Base-by-base conservation (phyloP, 2,113 vertebrate genomes). In the Actenoides lindsayi region DNA sequence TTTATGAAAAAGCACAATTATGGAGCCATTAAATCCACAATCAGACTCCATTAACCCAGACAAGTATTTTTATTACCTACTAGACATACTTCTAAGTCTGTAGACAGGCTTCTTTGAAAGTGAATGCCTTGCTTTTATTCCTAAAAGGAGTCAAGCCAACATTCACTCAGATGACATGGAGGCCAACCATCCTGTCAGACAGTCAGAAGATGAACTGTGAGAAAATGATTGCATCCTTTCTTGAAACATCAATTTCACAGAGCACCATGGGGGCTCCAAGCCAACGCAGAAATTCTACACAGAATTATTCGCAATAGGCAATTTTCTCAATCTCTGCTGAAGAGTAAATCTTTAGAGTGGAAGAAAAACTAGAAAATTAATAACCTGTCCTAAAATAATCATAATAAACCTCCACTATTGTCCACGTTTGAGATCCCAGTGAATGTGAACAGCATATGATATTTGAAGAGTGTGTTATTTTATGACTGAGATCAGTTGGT, bases 211-310 rank as follows among this genome's bases (percentile, higher is more conserved):
- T 50, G 23, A 16, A 54, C 50, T n/a, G 18, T 64, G 41, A 69
- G 65, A 73, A 92, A 57, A 75, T 3, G 6, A n/a, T 25, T 51
- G 28, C 64, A 41, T 54, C 35, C 31, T 77, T 85, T 62, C 48
- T 42, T 69, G 54, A 87, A 57, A 35, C 13, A 28, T 63, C 41
- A 86, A 0, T 63, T 68, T 21, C 19, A 57, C 33, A 0, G 1
- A 78, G 48, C 2, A 0, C 7, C 0, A 2, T 54, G 41, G 14
- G 12, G 25, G 2, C 3, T 77, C 11, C 5, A 56, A 67, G 24
- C 7, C 39, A 46, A 16, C 18, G 11, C 37, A 74, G 23, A 69
- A 83, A 74, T 63, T 31, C n/a, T 79, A 46, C 28, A 46, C 3
- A 31, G 33, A 71, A 21, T 14, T 35, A 11, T 51, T 51, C 3